phyloP scores from a whole-genome alignment of 2,113 vertebrate species.

The human region DNA sequence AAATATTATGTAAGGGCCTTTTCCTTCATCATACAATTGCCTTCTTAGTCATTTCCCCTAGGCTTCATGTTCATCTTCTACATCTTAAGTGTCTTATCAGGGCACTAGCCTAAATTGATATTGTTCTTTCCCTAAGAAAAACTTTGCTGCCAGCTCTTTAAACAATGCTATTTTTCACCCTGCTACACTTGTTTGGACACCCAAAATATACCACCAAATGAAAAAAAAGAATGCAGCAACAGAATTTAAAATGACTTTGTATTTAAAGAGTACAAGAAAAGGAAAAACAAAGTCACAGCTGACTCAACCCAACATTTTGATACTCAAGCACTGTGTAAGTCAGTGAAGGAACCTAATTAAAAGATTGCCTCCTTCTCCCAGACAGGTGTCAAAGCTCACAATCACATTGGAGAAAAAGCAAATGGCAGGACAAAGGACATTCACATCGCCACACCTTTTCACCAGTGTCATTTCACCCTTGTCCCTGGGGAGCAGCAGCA shows the following conservation, averaged over 20 bases:
- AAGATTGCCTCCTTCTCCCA: not conserved
- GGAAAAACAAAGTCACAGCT: not conserved
- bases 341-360: not conserved
- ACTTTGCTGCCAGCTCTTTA: not conserved
- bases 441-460: not conserved
- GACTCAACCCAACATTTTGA: not conserved
- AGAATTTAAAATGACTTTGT: not conserved
- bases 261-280: not conserved
- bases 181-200: not conserved
- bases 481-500: not conserved
- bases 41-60: not conserved
- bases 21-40: not conserved
- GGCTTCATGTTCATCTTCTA: not conserved
- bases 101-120: not conserved
- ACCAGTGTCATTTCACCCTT: not conserved
- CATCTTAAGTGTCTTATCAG: not conserved
- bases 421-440: not conserved
- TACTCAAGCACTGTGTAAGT: not conserved
- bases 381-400: not conserved
- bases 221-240: not conserved
- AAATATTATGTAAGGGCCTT: not conserved
- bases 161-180: conserved; percentile 4
- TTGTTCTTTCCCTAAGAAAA: conserved; percentile 4
- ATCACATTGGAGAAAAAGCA: not conserved
- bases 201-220: not conserved